Evolutionary conservation across 2,797 vertebrate genomes (phyloP), one percentile per base, ranked within the genome.

Genomic region (Saxicola maurus): DNA sequence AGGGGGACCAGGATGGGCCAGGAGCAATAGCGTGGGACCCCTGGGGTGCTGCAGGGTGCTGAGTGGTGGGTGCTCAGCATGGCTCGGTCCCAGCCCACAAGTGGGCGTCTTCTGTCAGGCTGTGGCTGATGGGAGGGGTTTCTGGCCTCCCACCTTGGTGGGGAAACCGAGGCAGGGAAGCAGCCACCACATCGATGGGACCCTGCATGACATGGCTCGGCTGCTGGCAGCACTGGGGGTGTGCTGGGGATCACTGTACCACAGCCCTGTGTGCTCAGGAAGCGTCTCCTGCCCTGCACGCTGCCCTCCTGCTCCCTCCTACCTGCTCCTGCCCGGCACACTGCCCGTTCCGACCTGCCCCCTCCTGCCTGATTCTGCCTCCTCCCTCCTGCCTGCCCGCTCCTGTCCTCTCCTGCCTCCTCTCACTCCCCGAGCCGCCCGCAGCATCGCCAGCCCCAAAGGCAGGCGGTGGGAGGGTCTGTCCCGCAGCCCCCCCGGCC

Each of bases 111-210:
- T 31, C 46, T 2, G 9, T 23, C 43, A 31, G 55, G 61, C 77
- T 43, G 25, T 16, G 30, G 45, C 51, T n/a, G 3, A 42, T 3
- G 3, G 25, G 51, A 55, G 43, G 17, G 13, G 27, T 30, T 15
- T 20, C 48, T 0, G 0, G 27, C 35, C 33, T 51, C 27, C 13
- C 4, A 5, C 6, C 1, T n/a, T 6, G 0, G 31, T 13, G 35
- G 61, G 62, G 51, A 90, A 88, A 72, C 53, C 57, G 74, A 78
- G 77, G 79, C 59, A 40, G 6, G 21, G 46, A 55, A 52, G 48
- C 13, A 15, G 30, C 17, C 17, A 2, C 43, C 3, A 3, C 24
- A 5, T 7, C 6, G 0, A 4, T 2, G 48, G 21, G 14, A 48
- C 38, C n/a, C 40, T 16, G 35, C 7, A 5, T 21, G 37, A 14